A percentile compares a stretch with the other conserved stretches of the same genome.
phyloP scores from a whole-genome alignment of 92 coral and sea anemone species.

The Paragorgia papillata region DNA sequence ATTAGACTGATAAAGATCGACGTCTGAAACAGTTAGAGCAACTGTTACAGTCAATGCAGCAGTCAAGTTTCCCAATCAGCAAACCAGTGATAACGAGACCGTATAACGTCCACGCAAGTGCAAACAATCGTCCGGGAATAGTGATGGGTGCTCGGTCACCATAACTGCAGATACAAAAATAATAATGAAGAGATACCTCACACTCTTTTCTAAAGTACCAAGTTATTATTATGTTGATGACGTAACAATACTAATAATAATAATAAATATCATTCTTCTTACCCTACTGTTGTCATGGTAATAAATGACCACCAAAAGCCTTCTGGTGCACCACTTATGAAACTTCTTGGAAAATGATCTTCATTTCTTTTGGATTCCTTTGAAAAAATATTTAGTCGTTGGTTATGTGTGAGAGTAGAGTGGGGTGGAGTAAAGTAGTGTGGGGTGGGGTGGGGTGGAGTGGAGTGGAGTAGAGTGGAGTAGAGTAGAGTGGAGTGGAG shows the following conservation, averaged over 20 bases:
- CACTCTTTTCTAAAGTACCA: too few relatives aligned
- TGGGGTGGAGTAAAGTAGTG: background rate
- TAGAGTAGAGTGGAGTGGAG: too few relatives aligned
- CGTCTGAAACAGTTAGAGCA: background rate
- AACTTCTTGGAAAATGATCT: constrained; percentile 58
- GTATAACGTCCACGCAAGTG: constrained; percentile 18
- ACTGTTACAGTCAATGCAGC: constrained; percentile 17
- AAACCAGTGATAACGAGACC: constrained; percentile 25
- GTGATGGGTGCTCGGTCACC: constrained; percentile 23
- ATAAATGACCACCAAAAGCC: constrained; percentile 75
- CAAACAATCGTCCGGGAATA: background rate
- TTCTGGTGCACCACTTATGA: constrained; percentile 60
- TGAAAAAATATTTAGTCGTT: background rate
- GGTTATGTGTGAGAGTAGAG: background rate
- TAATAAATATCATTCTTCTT: too few relatives aligned
- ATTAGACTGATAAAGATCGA: constrained; percentile 16
- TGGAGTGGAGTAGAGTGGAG: background rate
- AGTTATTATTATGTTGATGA: too few relatives aligned
- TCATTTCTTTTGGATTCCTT: constrained; percentile 38
- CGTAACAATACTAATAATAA: too few relatives aligned
- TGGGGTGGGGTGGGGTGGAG: background rate
- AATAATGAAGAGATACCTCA: too few relatives aligned
- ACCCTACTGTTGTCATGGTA: constrained; percentile 84
- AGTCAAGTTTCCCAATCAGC: constrained; percentile 16
- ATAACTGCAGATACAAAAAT: background rate